Evolutionary conservation across 2,113 vertebrate species (phyloP), one percentile per base, ranked within the genome.

Genomic region (Rhinichthys klamathensis): DNA sequence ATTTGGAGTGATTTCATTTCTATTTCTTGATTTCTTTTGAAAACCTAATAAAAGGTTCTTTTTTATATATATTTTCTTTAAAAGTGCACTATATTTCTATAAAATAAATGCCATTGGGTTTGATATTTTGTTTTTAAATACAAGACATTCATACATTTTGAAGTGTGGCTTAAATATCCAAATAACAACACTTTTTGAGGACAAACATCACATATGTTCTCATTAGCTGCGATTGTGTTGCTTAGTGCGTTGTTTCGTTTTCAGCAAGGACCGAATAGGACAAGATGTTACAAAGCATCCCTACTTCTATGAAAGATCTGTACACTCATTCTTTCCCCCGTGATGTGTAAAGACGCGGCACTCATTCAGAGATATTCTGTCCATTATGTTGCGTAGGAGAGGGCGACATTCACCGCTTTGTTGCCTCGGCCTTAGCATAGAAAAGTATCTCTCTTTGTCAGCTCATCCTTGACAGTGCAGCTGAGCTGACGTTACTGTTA

Each of bases 401-500:
- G 27, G 32, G 23, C 0, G 49, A 58, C 32, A 72, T 83, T 54
- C 32, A 56, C 21, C 27, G 67, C 49, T 54, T 65, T 72, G n/a
- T 60, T 32, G 38, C 61, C 54, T 56, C 44, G 13, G 84, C 65
- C 51, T 30, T 21, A 69, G 63, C 49, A 41, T 25, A 30, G 84
- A 58, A 46, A 25, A 80, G 60, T 61, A n/a, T 81, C 85, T 82
- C 76, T 46, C n/a, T 83, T 72, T 80, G 75, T 86, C 84, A 84
- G 77, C 61, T 51, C 35, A 60, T 79, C 82, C 61, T 82, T 87
- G 78, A 78, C 46, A 83, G 44, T 58, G 35, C 61, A 67, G 79
- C 86, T 76, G 25, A 78, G 75, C 87, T 88, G 56, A 83, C 70
- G 74, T 75, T 89, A 77, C 86, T 61, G 54, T 89, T 85, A 74